Evolutionary conservation across 2,797 vertebrate species (phyloP).

Genomic region (Ispidina lecontei): DNA sequence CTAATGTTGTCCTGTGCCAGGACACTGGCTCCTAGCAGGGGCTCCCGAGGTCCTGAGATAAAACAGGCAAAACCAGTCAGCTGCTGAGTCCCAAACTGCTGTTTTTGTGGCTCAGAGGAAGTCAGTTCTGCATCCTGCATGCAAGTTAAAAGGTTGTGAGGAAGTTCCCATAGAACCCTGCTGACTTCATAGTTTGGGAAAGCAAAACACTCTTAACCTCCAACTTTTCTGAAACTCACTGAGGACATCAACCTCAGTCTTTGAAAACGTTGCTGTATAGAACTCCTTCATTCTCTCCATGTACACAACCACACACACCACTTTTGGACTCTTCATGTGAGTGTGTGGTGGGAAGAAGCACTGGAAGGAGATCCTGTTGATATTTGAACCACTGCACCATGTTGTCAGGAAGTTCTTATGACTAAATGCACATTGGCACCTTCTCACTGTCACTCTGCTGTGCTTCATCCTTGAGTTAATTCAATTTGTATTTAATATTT

Average conservation of each 20-base stretch:
- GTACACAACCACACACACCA: background rate
- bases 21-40: background rate
- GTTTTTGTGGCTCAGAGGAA: background rate
- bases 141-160: background rate
- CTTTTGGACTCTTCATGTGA: background rate
- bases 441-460: background rate
- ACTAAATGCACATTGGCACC: background rate
- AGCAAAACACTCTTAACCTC: background rate
- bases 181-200: background rate
- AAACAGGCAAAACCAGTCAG: background rate
- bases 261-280: background rate
- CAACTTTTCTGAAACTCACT: background rate
- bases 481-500: background rate
- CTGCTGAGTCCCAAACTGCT: background rate
- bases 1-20: background rate
- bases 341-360: background rate
- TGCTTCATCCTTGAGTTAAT: background rate
- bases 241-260: background rate
- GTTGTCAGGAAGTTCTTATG: background rate
- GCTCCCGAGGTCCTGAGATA: background rate
- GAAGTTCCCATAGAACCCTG: background rate
- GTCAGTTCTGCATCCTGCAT: background rate
- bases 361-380: background rate
- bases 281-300: background rate
- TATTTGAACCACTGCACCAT: background rate